Evolutionary conservation across 2,888 invertebrate genomes (phyloP).

Genomic region (Platynereis dumerilii): DNA sequence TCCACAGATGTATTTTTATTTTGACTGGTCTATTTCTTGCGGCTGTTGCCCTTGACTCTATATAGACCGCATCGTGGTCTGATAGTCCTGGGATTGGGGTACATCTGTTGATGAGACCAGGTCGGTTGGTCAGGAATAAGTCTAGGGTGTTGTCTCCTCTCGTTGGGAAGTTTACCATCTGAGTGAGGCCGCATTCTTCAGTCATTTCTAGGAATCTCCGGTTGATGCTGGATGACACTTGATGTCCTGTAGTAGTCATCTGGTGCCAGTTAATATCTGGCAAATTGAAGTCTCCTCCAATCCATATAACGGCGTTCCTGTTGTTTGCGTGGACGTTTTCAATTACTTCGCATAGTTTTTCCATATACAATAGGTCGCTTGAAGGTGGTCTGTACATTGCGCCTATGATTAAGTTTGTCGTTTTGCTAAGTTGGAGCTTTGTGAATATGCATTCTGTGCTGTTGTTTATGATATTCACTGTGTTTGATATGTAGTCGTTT

Average conservation of each 20-base stretch:
- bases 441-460: too few species aligned
- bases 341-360: background rate
- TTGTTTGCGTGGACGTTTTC: background rate
- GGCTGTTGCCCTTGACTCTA: too few species aligned
- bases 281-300: too few species aligned
- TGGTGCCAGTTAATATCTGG: too few species aligned
- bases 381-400: background rate
- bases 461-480: too few species aligned
- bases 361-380: background rate
- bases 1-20: too few species aligned
- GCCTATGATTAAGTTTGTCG: background rate
- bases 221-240: too few species aligned
- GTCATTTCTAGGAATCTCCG: background rate
- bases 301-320: background rate
- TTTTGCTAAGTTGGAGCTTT: too few species aligned
- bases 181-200: background rate
- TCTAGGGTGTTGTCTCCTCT: background rate
- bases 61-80: too few species aligned
- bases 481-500: too few species aligned
- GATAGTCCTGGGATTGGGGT: background rate
- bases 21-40: too few species aligned
- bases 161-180: background rate
- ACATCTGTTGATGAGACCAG: background rate
- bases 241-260: background rate
- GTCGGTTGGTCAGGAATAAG: background rate